Evolutionary conservation across 2,113 vertebrate species (phyloP).

Genomic region (Hemiprocne comata): DNA sequence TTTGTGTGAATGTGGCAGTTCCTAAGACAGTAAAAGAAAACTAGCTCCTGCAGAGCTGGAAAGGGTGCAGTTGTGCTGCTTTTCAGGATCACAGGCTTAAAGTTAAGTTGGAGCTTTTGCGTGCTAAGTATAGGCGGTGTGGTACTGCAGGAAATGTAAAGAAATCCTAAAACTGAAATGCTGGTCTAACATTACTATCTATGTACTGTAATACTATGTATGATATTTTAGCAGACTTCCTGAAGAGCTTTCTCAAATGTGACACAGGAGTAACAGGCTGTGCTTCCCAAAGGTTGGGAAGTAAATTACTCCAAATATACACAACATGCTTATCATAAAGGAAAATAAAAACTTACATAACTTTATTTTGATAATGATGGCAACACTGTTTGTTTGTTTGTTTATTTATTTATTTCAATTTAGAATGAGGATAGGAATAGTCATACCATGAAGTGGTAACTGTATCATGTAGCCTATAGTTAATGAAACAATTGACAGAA

Average conservation of each 20-base stretch:
- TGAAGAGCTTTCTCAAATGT: not conserved
- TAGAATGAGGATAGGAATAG: not conserved
- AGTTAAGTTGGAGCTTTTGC: not conserved
- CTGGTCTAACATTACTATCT: not conserved
- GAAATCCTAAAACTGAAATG: not conserved
- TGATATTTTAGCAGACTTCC: not conserved
- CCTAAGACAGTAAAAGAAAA: not conserved
- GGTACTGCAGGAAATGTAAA: not conserved
- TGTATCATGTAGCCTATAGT: accelerated
- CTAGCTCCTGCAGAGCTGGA: not conserved
- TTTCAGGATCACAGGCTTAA: not conserved
- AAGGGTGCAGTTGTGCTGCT: not conserved
- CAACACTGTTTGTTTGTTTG: not conserved
- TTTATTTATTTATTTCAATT: not conserved
- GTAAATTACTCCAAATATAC: not conserved
- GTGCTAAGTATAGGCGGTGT: not conserved
- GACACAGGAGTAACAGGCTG: not conserved
- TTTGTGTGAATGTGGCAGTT: not conserved
- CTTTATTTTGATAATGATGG: not conserved
- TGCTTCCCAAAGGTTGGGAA: not conserved
- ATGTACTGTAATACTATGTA: not conserved
- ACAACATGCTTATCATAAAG: not conserved
- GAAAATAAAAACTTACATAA: not conserved
- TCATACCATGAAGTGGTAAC: not conserved
- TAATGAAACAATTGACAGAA: not conserved